Evolutionary conservation across 1,140 invertebrate species (phyloP).

Genomic region (Aphaenogaster rudis): DNA sequence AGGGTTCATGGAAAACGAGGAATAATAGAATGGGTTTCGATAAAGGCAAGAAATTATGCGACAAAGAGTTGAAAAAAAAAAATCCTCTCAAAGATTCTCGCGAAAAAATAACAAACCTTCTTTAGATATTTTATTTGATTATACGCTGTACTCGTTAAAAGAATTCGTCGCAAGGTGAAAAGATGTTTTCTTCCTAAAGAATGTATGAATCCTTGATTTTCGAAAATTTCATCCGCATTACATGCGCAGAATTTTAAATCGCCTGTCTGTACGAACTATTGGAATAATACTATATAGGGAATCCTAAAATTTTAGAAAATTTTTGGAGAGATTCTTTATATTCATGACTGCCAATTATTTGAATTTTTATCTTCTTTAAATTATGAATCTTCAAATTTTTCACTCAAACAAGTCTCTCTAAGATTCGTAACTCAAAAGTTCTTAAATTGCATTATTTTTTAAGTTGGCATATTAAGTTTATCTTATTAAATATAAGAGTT

Average conservation of each 20-base stretch:
- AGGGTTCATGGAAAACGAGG: not conserved
- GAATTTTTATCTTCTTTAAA: not conserved
- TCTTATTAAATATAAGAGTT: not conserved
- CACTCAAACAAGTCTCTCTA: not conserved
- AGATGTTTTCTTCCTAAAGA: not conserved
- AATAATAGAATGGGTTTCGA: conserved; percentile 37
- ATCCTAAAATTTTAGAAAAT: not conserved
- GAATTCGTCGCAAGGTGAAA: not conserved
- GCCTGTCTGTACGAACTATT: not conserved
- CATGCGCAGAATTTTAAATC: not conserved
- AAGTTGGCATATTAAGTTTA: not conserved
- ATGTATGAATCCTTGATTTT: not conserved
- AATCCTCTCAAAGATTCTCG: not conserved
- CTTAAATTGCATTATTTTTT: not conserved
- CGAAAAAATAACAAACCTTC: not conserved
- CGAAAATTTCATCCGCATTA: not conserved
- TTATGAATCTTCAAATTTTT: not conserved
- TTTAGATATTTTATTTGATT: conserved; percentile 25
- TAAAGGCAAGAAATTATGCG: not conserved
- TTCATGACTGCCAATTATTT: not conserved
- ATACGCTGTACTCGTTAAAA: not conserved
- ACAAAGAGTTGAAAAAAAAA: not conserved
- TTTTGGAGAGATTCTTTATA: not conserved
- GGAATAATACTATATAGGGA: not conserved
- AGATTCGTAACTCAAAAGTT: not conserved